Evolutionary conservation across 1,140 invertebrate genomes (phyloP), one percentile per base, ranked within the genome.

Genomic region (Rhynchophorus ferrugineus): DNA sequence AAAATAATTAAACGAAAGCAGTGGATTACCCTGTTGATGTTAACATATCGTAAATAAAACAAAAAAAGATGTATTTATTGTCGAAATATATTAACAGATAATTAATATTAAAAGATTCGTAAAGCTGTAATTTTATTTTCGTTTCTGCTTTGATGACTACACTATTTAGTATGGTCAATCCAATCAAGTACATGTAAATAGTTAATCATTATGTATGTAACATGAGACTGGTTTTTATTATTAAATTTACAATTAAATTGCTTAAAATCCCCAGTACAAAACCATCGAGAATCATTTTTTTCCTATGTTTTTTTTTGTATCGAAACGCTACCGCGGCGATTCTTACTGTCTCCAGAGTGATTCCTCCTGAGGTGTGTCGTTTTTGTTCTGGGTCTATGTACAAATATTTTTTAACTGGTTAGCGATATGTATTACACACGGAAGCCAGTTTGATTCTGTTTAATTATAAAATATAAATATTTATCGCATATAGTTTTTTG

Each of bases 391-490:
- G 56, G 61, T 64, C 44, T 61, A 65, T 66, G 64, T 66, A 68
- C 62, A 68, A 66, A 65, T 63, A 56, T 66, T 64, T 65, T 64
- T 62, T 66, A 65, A 68, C 64, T 66, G 63, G 64, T 62, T 49
- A 46, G 44, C 60, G 61, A 57, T 65, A 57, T 69, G 66, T 69
- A 66, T 67, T 66, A 67, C 58, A 56, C 59, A 60, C 63, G 60
- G 61, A 61, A 67, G 61, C 67, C 67, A 69, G 66, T 69, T 69
- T 56, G 66, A 65, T 58, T 66, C 64, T 67, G 67, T 69, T 69
- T 68, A 68, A 69, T 66, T 66, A 69, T 68, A 63, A 69, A 69
- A 68, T 66, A 69, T 68, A 69, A 67, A 66, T 67, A 67, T 69
- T 69, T 69, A 69, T 69, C 67, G 66, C 67, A 67, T 63, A 61